A percentile compares a stretch with the other conserved stretches of the same genome.
These are phyloP conservation scores for Azorinus chamasolen DNA, from an alignment of 2,888 invertebrate species.

Conservation along the genomic window DNA sequence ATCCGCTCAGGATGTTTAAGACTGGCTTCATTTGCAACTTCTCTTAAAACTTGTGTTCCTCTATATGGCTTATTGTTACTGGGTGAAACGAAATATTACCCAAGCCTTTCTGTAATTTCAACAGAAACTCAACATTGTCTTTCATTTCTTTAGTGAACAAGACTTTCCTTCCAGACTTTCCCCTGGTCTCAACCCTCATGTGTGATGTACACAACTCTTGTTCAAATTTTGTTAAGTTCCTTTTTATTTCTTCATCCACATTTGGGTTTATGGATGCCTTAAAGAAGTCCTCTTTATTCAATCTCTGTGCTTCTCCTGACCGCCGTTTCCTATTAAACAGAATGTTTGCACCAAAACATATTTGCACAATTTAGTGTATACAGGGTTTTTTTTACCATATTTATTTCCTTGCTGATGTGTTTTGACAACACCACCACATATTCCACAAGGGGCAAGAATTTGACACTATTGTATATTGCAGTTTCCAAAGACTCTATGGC, in stretches of 20 bases:
- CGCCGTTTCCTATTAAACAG: constrained; percentile 89
- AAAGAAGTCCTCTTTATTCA: constrained; percentile 19
- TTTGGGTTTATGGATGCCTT: constrained; percentile 12
- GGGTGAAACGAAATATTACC: constrained; percentile 6
- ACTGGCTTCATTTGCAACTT: constrained; percentile 19
- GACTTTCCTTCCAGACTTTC: constrained; percentile 32
- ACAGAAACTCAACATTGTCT: constrained; percentile 36
- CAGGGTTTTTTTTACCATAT: not conserved
- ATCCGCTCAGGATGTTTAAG: constrained; percentile 19
- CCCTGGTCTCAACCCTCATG: constrained; percentile 32
- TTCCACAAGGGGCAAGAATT: constrained; percentile 21
- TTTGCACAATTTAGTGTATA: constrained; percentile 10
- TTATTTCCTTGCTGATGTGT: constrained; percentile 2
- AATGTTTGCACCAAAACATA: constrained; percentile 30
- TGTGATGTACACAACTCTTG: constrained; percentile 21
- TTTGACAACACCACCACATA: constrained; percentile 12
- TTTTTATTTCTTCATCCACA: constrained; percentile 30
- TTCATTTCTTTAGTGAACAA: constrained; percentile 22
- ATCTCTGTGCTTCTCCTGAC: constrained; percentile 87
- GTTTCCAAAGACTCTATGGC: not conserved
- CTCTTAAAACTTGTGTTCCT: constrained; percentile 20
- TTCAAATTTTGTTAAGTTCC: constrained; percentile 35
- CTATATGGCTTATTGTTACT: constrained; percentile 13
- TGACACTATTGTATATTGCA: constrained; percentile 6
- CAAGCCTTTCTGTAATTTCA: constrained; percentile 35